Conservation (phyloP, 2,797 vertebrate genomes). For the Hirundo rustica region DNA sequence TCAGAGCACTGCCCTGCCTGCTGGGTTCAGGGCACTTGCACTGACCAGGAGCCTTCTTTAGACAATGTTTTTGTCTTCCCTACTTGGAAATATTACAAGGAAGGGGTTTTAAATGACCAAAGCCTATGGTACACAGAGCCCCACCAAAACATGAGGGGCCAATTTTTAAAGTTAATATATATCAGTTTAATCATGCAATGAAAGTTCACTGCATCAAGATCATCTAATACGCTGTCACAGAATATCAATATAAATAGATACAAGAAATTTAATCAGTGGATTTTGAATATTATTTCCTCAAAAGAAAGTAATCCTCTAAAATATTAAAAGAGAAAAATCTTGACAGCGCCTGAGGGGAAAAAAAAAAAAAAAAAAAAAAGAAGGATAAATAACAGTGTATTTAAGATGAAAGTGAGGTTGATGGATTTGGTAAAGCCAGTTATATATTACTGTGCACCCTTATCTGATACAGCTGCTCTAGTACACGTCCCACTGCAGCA, state of each 20-base stretch:
- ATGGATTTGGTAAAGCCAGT: neutral
- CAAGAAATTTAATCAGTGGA: neutral
- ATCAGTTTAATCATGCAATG: neutral
- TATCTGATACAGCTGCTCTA: neutral
- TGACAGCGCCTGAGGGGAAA: neutral
- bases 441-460: neutral
- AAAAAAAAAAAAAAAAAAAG: neutral
- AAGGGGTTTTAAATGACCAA: neutral
- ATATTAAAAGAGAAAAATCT: neutral
- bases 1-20: neutral
- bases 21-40: neutral
- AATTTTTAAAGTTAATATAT: neutral
- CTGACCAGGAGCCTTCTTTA: neutral
- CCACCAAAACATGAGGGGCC: neutral
- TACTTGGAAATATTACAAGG: neutral
- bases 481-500: neutral
- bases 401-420: neutral
- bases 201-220: neutral
- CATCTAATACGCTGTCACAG: neutral
- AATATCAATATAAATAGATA: neutral
- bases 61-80: neutral
- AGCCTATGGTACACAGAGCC: neutral
- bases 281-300: neutral
- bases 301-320: neutral
- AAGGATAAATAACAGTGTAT: neutral